Evolutionary conservation across 2,797 vertebrate genomes (phyloP), one percentile per base, ranked within the genome.

Genomic region (Chanos chanos): DNA sequence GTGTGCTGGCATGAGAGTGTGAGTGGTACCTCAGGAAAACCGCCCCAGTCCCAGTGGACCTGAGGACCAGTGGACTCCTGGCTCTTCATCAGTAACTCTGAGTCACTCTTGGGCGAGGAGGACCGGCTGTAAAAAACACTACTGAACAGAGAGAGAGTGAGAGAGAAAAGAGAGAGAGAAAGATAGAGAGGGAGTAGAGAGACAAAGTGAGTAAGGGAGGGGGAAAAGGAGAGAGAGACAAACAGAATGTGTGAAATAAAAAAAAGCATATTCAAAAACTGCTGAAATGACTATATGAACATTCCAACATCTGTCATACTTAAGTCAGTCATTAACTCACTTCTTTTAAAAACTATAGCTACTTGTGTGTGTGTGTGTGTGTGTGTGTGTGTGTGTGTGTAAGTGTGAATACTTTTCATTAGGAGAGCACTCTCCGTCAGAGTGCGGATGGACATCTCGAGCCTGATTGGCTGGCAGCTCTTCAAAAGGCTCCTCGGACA

Each of bases 11-110:
- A 48, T 45, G 10, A 27, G 3, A 9, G 41, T 28, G 31, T 30
- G 24, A 6, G n/a, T 30, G 59, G 53, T 72, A 98, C 96, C 87
- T 83, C 89, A 6, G 97, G 96, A 68, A 98, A 90, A 37, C 77
- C 91, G 39, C 96, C 96, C 96, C 97, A 99, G 81, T 82, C 83
- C 96, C 97, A 99, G 74, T 94, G 87, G 78, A 97, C 79, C 43
- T 83, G 89, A 59, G 91, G 90, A 43, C 89, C 92, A 19, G 81
- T 54, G n/a, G 78, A 74, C 64, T 92, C 90, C 0, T 80, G 83
- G 0, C 61, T 44, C 80, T 85, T 90, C 10, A 92, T 47, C 73
- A 94, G 76, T 59, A 99, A 83, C 79, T 99, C 96, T 0, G 96
- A 98, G 81, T 99, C 96, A 9, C 95, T 99, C 83, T 86, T 95